Evolutionary conservation across 2,888 invertebrate species (phyloP), one percentile per base, ranked within the genome.

Genomic region (Caradrina clavipalpis): DNA sequence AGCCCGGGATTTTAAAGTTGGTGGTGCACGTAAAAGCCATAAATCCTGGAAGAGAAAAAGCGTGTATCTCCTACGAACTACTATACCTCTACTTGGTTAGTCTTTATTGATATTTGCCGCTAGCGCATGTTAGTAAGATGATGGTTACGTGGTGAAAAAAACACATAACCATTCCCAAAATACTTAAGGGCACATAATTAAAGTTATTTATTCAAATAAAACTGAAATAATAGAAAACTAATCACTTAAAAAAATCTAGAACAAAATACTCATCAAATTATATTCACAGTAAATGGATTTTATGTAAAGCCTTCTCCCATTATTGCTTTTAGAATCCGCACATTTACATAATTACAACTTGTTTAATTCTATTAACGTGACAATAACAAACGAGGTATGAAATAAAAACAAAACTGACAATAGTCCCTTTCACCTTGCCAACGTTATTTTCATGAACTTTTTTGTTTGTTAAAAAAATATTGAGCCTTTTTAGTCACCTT

Each of bases 291-390:
- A 35, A 56, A 72, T 71, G 11, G 49, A 50, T 61, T 61, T 57
- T 50, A 58, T 53, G 66, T 53, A 49, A 35, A 75, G 50, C 19
- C 53, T 35, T 22, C 11, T 55, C n/a, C 21, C 21, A 61, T 65
- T 57, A 78, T 35, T 58, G 39, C 60, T 31, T 58, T 66, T 78
- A 49, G 31, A 49, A 22, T 55, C 54, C 50, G 8, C 13, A 42
- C 57, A 62, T 65, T 73, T 54, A 57, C 50, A 78, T 61, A 65
- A 39, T 0, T 13, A 39, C 31, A 76, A 60, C 19, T 56, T 53
- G 35, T 61, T 55, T 73, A 73, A 66, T 62, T 76, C 31, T 73
- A 78, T 66, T 76, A 58, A 42, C 54, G n/a, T 42, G 55, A 53
- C 56, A 56, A 78, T 64, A 64, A 64, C 15, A 61, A 49, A 57